Base-by-base conservation (phyloP, 2,113 vertebrate species). In the Marmota monax region DNA sequence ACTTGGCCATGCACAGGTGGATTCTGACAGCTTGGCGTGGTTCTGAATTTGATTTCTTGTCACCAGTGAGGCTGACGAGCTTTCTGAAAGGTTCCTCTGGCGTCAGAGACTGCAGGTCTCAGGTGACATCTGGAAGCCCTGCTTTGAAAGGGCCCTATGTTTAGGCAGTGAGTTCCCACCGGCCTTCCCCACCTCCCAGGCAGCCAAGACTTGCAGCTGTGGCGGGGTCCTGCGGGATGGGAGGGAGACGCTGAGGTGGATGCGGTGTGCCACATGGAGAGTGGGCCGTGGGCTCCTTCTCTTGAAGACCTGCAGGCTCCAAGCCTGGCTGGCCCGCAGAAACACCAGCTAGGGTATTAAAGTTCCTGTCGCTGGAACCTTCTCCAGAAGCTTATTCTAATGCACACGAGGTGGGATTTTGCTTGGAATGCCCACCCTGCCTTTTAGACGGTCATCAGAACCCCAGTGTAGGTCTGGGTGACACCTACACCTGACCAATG, bases 1-100 rank as follows among this genome's bases (percentile, higher is more conserved):
- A 20, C 34, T 8, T 14, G 4, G 63, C 16, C 17, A 18, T 37
- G 58, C 73, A 14, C 51, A 17, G 74, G 37, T 23, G 7, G 27
- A 45, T n/a, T 25, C 51, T 9, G 48, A 27, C 32, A 12, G 39
- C 37, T 29, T 20, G 14, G 32, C 4, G 0, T 7, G 4, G 23
- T 4, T 39, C 65, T 89, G 37, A 0, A 10, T 70, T 69, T 14
- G 10, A 13, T 51, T 22, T 73, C 14, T 61, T 29, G 8, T 42
- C 39, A 1, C 2, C n/a, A 17, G 65, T n/a, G 53, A n/a, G 12
- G 22, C 20, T 8, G 9, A 20, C 23, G 14, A 69, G 83, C 42
- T 65, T 84, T 88, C 70, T 29, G 0, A 53, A 74, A 93, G 78
- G 4, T 79, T 37, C 61, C 69, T 82, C 39, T 88, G 72, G 72